Base-by-base conservation (phyloP, 1,140 invertebrate genomes). In the Hylaeus volcanicus region DNA sequence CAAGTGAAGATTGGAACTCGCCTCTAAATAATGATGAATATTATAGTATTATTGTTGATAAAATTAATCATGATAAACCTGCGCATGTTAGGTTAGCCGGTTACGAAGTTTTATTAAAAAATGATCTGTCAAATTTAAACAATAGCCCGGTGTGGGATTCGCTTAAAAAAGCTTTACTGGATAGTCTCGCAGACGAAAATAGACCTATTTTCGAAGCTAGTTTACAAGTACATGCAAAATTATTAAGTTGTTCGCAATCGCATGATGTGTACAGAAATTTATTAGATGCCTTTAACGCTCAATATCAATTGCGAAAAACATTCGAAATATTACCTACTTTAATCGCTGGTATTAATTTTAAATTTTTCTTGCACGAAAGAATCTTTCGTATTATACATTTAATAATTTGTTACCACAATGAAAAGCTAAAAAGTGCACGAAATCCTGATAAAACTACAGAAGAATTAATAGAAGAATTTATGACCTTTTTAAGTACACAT, bases 351-450 rank as follows among this genome's bases (percentile, higher is more conserved):
- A 88, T 93, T 48, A 93, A 93, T 82, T 93, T 93, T 64, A 93
- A 93, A 78, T 89, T 92, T 60, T 90, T 92, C 55, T 58, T 91
- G 2, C 93, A 93, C 48, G 93, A 93, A 73, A 93, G 92, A 87
- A 71, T 93, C 8, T 88, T 92, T 72, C 85, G 91, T 14, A 80
- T 93, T 51, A 90, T 92, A 83, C 56, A 90, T 61, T 56, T 93
- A 39, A 88, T 92, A 53, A 60, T 93, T 6, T 80, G 85, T 48
- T 86, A 93, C 65, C 92, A 93, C 12, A 89, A 92, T 48, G 90
- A 93, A 71, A 74, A 90, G n/a, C 53, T 93, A 1, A 93, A 93
- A 63, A 83, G 70, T 5, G 74, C 71, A 5, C 86, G 91, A 75
- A 87, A 64, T 6, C 72, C 83, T 45, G 92, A 93, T 63, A 92